Evolutionary conservation across 92 coral and sea anemone genomes (phyloP).

Genomic region (Plumapathes pennacea): DNA sequence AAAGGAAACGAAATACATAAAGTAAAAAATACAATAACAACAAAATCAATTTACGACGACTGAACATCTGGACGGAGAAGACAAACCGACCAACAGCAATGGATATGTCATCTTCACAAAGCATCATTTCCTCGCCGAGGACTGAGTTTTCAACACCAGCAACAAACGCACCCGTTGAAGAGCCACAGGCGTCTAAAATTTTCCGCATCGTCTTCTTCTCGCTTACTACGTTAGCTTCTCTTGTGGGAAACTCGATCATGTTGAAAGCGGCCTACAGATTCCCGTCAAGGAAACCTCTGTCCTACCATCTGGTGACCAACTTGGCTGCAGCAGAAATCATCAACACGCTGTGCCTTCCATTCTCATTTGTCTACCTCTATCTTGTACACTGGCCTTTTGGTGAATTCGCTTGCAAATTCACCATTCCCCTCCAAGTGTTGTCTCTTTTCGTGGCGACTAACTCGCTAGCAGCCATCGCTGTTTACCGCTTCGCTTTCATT

Average conservation of each 20-base stretch:
- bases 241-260: conserved; percentile 52
- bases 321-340: conserved; percentile 74
- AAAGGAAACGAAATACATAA: no score
- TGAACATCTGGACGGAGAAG: no score
- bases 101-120: no score
- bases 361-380: conserved; percentile 44
- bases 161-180: not conserved
- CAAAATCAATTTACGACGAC: no score
- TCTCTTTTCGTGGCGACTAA: conserved; percentile 63
- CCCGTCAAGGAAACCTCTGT: conserved; percentile 43
- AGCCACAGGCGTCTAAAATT: conserved; percentile 7
- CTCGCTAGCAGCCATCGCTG: conserved; percentile 66
- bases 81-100: no score
- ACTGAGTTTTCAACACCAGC: no score
- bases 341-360: conserved; percentile 58
- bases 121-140: no score
- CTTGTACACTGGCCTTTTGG: conserved; percentile 64
- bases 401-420: conserved; percentile 52
- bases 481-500: conserved; percentile 35
- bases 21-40: no score
- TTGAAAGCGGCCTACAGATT: conserved; percentile 37
- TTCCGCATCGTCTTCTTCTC: conserved; percentile 16
- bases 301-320: conserved; percentile 62
- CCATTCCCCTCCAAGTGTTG: conserved; percentile 57
- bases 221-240: conserved; percentile 26